Conservation (phyloP, 1,140 invertebrate genomes). For the Leptonema lineaticorne region DNA sequence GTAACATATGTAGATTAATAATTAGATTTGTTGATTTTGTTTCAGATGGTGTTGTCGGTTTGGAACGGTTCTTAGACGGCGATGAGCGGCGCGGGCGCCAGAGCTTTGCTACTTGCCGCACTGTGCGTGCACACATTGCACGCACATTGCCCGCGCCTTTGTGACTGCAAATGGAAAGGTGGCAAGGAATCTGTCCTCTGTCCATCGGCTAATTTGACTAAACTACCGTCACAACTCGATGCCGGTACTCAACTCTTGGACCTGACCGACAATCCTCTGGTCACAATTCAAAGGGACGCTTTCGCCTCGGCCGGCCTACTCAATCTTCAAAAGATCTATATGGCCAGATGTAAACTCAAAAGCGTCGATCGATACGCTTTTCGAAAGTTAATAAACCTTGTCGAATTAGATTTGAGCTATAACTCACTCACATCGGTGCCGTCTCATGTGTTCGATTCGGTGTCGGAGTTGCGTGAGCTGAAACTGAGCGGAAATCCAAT, state of each 20-base stretch:
- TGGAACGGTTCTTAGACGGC: background rate
- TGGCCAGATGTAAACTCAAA: constrained; percentile 65
- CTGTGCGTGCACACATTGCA: constrained; percentile 38
- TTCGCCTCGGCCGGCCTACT: constrained; percentile 70
- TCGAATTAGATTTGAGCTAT: constrained; percentile 76
- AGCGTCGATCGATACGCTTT: constrained; percentile 66
- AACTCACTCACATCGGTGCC: constrained; percentile 70
- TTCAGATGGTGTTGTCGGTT: constrained; percentile 24
- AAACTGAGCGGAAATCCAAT: constrained; percentile 74
- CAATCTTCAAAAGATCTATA: constrained; percentile 77
- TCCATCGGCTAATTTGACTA: constrained; percentile 67
- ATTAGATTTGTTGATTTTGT: too few species aligned
- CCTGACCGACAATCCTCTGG: constrained; percentile 69
- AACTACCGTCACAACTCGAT: constrained; percentile 68
- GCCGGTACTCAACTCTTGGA: constrained; percentile 77
- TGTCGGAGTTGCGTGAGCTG: constrained; percentile 73
- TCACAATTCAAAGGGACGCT: constrained; percentile 65
- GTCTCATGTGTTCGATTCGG: constrained; percentile 67
- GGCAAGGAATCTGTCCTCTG: constrained; percentile 82
- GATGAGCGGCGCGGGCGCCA: constrained; percentile 35
- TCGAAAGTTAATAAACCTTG: constrained; percentile 69
- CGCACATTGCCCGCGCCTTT: constrained; percentile 67
- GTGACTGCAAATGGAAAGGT: constrained; percentile 84
- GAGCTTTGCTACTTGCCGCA: constrained; percentile 35
- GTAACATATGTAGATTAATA: too few species aligned